phyloP scores from a whole-genome alignment of 2,888 invertebrate genomes.

The Tricholauxania praeusta region DNA sequence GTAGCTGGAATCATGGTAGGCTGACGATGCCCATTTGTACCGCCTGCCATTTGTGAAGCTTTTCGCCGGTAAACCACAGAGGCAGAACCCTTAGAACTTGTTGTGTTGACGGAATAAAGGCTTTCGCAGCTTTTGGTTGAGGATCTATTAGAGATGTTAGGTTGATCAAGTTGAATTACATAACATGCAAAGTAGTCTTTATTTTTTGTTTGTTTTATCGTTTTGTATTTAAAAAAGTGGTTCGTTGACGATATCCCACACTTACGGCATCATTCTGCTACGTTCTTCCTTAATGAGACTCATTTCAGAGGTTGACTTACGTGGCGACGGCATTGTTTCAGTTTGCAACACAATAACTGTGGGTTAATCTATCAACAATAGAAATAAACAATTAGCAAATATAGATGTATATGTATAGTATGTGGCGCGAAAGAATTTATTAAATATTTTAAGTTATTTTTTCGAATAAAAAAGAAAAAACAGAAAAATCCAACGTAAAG shows the following conservation, averaged over 20 bases:
- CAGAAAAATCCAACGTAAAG: slow-evolving; percentile 24
- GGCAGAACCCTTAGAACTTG: slow-evolving; percentile 65
- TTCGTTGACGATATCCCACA: slow-evolving; percentile 32
- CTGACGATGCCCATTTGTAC: slow-evolving; percentile 49
- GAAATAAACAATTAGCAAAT: too few species aligned
- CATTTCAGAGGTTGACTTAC: slow-evolving; percentile 69
- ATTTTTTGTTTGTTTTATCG: too few species aligned
- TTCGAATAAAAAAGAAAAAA: slow-evolving; percentile 19
- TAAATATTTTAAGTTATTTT: slow-evolving; percentile 1
- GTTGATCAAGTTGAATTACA: background rate
- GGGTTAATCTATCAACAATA: too few species aligned
- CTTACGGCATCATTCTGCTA: slow-evolving; percentile 65
- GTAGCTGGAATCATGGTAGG: slow-evolving; percentile 57
- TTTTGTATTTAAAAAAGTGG: too few species aligned
- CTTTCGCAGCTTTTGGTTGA: slow-evolving; percentile 68
- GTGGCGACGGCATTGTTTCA: slow-evolving; percentile 58
- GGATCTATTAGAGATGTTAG: slow-evolving; percentile 48
- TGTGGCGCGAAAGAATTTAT: too few species aligned
- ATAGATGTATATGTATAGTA: too few species aligned
- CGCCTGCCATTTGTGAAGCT: slow-evolving; percentile 40
- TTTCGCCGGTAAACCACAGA: slow-evolving; percentile 59
- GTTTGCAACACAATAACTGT: background rate
- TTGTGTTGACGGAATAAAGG: slow-evolving; percentile 62
- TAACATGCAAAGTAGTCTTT: background rate
- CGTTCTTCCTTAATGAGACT: slow-evolving; percentile 71